A percentile compares a stretch with the other conserved stretches of the same genome.
phyloP scores from a whole-genome alignment of 2,797 vertebrate genomes.

The Netta rufina region DNA sequence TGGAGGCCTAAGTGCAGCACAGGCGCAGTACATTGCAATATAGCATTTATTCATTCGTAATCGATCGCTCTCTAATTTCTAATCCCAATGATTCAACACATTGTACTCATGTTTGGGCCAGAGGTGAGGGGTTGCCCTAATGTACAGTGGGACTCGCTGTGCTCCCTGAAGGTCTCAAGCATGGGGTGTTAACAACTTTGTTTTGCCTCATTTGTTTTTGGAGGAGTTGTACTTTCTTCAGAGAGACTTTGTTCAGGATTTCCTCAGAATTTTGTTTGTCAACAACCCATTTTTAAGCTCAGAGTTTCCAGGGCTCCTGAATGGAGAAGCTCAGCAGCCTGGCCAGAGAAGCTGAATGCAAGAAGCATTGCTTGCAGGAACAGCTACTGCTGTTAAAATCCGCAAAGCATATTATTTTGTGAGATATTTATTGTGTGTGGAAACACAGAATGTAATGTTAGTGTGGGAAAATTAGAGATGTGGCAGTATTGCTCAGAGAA shows the following conservation, averaged over 20 bases:
- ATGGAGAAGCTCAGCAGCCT: not conserved
- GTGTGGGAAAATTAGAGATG: not conserved
- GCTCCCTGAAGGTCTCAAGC: not conserved
- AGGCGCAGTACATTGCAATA: no score
- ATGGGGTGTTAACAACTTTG: not conserved
- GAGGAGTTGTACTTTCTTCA: not conserved
- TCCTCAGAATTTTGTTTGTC: not conserved
- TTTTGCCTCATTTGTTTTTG: not conserved
- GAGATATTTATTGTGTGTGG: not conserved
- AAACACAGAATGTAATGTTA: not conserved
- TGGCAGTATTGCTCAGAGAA: not conserved
- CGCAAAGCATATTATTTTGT: not conserved
- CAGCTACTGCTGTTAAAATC: not conserved
- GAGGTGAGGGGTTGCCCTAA: not conserved
- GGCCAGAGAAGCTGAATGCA: not conserved
- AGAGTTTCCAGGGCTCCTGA: not conserved
- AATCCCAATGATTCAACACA: no score
- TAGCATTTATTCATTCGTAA: no score
- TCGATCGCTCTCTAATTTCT: no score
- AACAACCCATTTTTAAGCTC: not conserved
- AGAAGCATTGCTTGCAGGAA: not conserved
- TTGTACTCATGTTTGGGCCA: not conserved
- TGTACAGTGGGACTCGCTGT: not conserved
- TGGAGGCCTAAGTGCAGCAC: no score
- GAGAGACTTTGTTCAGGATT: not conserved